Base-by-base conservation (phyloP, 2,888 invertebrate genomes). In the Anthrax anthrax region DNA sequence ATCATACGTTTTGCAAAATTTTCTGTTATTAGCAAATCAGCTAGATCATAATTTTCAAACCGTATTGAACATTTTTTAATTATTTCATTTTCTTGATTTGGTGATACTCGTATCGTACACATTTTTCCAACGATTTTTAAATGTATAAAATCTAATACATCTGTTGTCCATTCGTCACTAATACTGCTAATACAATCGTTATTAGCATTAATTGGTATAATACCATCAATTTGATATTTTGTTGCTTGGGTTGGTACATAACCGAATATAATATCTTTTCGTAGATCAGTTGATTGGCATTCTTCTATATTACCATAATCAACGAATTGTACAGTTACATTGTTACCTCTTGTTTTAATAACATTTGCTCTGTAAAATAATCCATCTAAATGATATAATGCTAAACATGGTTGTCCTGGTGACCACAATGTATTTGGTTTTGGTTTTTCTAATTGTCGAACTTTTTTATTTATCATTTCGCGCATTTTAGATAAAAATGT, bases 261-360 rank as follows among this genome's bases (percentile, higher is more conserved):
- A 0, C 75, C 69, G 40, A 81, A 72, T 6, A 78, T 73, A 2
- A 81, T 71, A 53, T 73, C 73, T 51, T 77, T 78, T 18, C 79
- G 70, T 43, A 89, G 57, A 44, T 78, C 72, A 2, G 67, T 61
- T 14, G 73, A 67, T 0, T 68, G 54, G 47, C 82, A 77, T 0
- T 64, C 61, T 62, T 90, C 89, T 37, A 76, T 70, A 59, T 87
- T 89, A 0, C 91, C 91, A 58, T 84, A 91, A 67, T 91, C 91
- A 2, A 90, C 73, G 65, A 85, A 88, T 18, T 41, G 41, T 16
- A 46, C 46, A 4, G 29, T 16, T 4, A 46, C 18, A 39, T 56
- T 34, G 54, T 52, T 34, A 16, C 63, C 54, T 37, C 67, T 58
- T 1, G 74, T 66, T 44, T 72, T 62, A 2, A 69, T 1, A 3